These are phyloP conservation scores for Aplysina aerophoba DNA, from an alignment of 37 sponge, comb jelly and placozoan genomes.

Conservation along the genomic window DNA sequence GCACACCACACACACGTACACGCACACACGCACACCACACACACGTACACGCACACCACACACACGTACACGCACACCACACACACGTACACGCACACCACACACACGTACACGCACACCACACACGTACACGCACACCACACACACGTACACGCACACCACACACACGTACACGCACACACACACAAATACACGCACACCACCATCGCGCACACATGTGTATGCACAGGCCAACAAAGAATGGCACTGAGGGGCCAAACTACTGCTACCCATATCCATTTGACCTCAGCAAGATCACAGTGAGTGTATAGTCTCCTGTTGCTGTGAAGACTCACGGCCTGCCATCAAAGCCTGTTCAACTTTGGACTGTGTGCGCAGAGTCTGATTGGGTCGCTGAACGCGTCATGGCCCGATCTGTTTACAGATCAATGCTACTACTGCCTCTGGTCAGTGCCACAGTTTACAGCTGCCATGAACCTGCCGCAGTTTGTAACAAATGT, in stretches of 20 bases:
- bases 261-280: neutral
- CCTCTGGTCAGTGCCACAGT: constrained; percentile 10
- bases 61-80: too few species aligned
- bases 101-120: too few species aligned
- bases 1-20: too few species aligned
- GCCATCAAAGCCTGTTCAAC: neutral
- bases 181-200: neutral
- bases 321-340: neutral
- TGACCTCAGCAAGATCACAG: neutral
- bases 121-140: too few species aligned
- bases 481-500: too few species aligned
- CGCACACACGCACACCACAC: too few species aligned
- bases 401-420: constrained; percentile 19
- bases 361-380: neutral
- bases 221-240: neutral
- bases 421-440: neutral
- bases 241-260: constrained; percentile 25
- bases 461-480: too few species aligned
- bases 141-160: neutral
- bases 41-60: too few species aligned
- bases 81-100: too few species aligned
- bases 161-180: neutral
- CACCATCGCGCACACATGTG: too few species aligned
- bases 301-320: neutral
- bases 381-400: neutral